Evolutionary conservation across 2,113 vertebrate species (phyloP), one percentile per base, ranked within the genome.

Genomic region (Ailuropoda melanoleuca): DNA sequence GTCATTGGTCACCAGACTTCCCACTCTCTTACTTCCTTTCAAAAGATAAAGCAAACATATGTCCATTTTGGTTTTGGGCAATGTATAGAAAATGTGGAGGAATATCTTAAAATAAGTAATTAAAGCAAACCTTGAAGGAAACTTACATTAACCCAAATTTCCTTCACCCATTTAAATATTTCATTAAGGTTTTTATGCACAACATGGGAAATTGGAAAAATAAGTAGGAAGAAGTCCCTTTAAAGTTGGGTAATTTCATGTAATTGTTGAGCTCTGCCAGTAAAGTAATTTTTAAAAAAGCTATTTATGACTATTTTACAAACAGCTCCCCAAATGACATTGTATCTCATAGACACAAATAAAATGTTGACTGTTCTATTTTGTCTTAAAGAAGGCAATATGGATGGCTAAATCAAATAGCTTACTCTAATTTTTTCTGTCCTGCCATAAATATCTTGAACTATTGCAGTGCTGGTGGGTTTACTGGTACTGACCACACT

Each of bases 351-450:
- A 88, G 62, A 98, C 97, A 64, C 98, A 98, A 98, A 98, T 97
- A 98, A 97, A 98, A 95, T 90, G 53, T 86, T 98, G 96, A 96
- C 92, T 97, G 98, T 98, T 97, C 95, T 96, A 86, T 26, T 53
- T 64, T 94, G 83, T 82, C 75, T 93, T 96, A 95, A 97, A 91
- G 94, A 97, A 95, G 2, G 88, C 46, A 97, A 88, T 70, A 85
- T 1, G 10, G 97, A 97, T 93, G 91, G 92, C 93, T 90, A 90
- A 60, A 62, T 95, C 75, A 96, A 98, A 98, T 86, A 93, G 43
- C 39, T 97, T 93, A 85, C 75, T 89, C 21, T 95, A 97, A 97
- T 46, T 72, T 95, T 95, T 74, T 98, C 89, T 53, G 82, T 43
- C 55, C 7, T 94, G 9, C 4, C 19, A 95, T 98, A 97, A 98